phyloP scores from a whole-genome alignment of 2,113 vertebrate species.

The Paradoxurus hermaphroditus region DNA sequence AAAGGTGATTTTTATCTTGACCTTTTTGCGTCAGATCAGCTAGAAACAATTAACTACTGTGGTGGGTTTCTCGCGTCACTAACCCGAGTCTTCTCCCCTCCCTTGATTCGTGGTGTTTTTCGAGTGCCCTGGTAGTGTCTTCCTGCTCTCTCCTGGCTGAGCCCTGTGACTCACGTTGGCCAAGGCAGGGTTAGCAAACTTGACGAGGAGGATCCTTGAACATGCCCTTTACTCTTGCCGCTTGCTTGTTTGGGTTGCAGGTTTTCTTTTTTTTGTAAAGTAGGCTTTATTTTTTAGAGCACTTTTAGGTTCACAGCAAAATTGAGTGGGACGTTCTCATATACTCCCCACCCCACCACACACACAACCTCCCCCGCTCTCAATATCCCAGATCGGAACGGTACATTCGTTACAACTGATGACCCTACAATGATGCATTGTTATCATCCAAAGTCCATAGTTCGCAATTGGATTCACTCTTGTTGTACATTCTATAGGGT shows the following conservation, averaged over 20 bases:
- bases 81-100: background rate
- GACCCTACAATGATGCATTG: background rate
- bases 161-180: background rate
- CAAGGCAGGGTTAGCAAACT: background rate
- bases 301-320: background rate
- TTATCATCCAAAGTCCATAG: background rate
- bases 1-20: background rate
- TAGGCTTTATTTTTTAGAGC: background rate
- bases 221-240: background rate
- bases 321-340: background rate
- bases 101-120: background rate
- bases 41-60: background rate
- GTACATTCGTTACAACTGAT: background rate
- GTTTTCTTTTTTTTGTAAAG: background rate
- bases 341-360: background rate
- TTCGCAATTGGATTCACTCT: background rate
- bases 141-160: background rate
- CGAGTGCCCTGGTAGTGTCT: background rate
- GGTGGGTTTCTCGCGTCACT: background rate
- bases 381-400: background rate
- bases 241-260: background rate
- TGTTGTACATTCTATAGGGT: background rate
- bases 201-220: background rate
- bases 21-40: background rate
- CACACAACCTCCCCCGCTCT: background rate